These are phyloP conservation scores for Distichodus sexfasciatus DNA, from an alignment of 2,797 vertebrate species.

Conservation along the genomic window DNA sequence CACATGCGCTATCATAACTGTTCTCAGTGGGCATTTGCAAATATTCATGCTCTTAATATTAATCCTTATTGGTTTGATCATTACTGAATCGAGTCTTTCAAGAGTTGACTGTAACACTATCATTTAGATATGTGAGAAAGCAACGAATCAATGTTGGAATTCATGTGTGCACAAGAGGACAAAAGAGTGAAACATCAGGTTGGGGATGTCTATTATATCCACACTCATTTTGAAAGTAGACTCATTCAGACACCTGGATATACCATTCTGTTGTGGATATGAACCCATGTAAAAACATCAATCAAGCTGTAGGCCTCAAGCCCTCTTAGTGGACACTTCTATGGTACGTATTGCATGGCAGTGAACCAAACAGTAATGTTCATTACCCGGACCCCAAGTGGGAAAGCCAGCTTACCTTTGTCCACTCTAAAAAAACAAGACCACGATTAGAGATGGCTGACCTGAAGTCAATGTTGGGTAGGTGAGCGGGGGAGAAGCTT, in stretches of 20 bases:
- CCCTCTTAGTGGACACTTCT: slow-evolving; percentile 43
- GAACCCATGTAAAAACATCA: slow-evolving; percentile 56
- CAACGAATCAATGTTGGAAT: no score
- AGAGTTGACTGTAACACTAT: no score
- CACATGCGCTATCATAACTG: no score
- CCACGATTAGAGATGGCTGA: slow-evolving; percentile 74
- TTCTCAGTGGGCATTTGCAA: no score
- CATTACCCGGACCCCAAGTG: slow-evolving; percentile 68
- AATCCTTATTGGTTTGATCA: no score
- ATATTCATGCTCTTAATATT: no score
- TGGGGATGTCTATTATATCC: not conserved
- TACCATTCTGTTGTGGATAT: slow-evolving; percentile 2
- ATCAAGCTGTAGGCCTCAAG: slow-evolving; percentile 46
- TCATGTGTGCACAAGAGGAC: no score
- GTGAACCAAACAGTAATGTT: slow-evolving; percentile 75
- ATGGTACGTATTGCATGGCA: slow-evolving; percentile 64
- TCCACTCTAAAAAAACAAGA: slow-evolving; percentile 58
- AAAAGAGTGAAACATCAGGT: not conserved
- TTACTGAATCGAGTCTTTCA: no score
- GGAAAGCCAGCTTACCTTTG: slow-evolving; percentile 65
- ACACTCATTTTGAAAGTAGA: slow-evolving; percentile 28
- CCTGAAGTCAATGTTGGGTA: slow-evolving; percentile 72
- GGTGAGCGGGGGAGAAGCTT: slow-evolving; percentile 40
- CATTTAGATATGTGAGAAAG: no score
- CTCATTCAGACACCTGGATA: slow-evolving; percentile 20